A percentile compares a stretch with the other conserved stretches of the same genome.
Conservation (phyloP, 2,113 vertebrate genomes). For the Athene noctua region DNA sequence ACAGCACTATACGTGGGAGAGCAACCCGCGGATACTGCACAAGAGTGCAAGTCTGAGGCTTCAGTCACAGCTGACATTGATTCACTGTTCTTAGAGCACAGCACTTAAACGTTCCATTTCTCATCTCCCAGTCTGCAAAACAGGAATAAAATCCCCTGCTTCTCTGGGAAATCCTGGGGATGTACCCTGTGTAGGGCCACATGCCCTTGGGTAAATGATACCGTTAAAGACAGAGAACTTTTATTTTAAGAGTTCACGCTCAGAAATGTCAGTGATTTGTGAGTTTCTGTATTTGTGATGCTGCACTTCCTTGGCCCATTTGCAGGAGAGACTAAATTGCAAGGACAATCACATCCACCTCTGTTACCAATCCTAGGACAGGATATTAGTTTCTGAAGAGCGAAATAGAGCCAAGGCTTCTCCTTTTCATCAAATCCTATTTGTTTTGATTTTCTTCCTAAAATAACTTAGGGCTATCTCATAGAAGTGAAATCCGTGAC, state of each 20-base stretch:
- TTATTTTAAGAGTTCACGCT: not conserved
- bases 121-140: not conserved
- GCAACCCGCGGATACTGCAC: not conserved
- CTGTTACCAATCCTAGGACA: not conserved
- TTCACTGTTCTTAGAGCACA: not conserved
- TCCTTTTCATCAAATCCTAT: not conserved
- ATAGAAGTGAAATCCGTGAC: not conserved
- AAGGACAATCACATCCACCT: not conserved
- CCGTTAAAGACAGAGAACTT: not conserved
- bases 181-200: not conserved
- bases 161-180: not conserved
- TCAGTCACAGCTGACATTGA: not conserved
- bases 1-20: not conserved
- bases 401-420: not conserved
- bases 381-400: conserved; percentile 7
- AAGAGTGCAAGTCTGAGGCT: not conserved
- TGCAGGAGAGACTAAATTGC: not conserved
- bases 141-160: not conserved
- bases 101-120: not conserved
- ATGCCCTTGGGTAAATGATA: not conserved
- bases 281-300: not conserved
- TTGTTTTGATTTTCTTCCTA: not conserved
- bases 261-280: not conserved
- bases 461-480: not conserved
- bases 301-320: not conserved